phyloP scores from a whole-genome alignment of 2,797 vertebrate species.

The Halcyon chelicuti region DNA sequence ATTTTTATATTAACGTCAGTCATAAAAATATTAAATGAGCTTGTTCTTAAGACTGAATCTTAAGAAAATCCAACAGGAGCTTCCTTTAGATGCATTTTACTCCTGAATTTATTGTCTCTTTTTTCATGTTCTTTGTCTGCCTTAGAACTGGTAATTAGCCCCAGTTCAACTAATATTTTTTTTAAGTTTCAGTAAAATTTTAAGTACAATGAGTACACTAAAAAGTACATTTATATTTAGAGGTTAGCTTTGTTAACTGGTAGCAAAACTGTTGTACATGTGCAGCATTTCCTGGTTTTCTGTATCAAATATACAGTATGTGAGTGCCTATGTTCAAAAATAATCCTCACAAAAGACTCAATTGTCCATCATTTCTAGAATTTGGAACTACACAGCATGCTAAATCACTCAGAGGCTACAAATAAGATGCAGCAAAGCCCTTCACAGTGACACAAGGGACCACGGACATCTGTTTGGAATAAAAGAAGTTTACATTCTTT shows the following conservation, averaged over 20 bases:
- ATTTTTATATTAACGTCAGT: not conserved
- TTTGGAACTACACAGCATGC: not conserved
- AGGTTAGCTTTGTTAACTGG: not conserved
- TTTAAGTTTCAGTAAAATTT: not conserved
- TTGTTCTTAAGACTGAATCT: not conserved
- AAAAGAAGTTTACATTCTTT: not conserved
- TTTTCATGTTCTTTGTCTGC: not conserved
- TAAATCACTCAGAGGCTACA: not conserved
- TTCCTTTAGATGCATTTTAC: not conserved
- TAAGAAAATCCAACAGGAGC: not conserved
- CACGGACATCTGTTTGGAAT: not conserved
- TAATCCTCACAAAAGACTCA: not conserved
- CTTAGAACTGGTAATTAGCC: not conserved
- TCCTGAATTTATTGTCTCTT: not conserved
- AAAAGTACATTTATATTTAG: not conserved
- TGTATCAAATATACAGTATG: not conserved
- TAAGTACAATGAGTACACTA: not conserved
- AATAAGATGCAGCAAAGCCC: not conserved
- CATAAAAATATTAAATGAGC: not conserved
- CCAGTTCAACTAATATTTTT: not conserved
- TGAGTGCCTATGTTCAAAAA: not conserved
- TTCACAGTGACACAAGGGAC: not conserved
- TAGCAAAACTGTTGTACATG: not conserved
- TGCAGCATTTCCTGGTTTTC: not conserved
- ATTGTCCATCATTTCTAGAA: not conserved